Evolutionary conservation across 2,797 vertebrate species (phyloP).

Genomic region (Typhlichthys subterraneus): DNA sequence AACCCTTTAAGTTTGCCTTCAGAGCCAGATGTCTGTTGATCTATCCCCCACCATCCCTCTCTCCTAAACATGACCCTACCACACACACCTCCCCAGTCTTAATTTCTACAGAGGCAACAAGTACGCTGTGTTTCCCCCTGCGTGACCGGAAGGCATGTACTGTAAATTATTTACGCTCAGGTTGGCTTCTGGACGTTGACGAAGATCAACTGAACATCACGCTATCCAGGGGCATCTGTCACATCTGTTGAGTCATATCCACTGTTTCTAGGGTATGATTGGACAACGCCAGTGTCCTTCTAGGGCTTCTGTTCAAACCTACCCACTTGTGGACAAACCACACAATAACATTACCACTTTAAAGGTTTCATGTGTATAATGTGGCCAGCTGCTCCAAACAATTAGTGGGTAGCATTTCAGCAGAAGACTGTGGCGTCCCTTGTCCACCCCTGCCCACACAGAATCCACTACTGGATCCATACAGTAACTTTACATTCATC

Average conservation of each 20-base stretch:
- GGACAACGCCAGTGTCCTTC: too few relatives aligned
- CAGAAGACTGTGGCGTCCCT: too few relatives aligned
- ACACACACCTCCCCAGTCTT: not conserved
- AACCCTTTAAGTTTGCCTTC: constrained; percentile 40
- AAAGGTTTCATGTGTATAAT: too few relatives aligned
- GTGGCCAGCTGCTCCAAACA: too few relatives aligned
- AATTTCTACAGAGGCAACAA: not conserved
- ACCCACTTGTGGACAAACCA: too few relatives aligned
- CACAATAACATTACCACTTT: too few relatives aligned
- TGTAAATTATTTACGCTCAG: constrained; percentile 62
- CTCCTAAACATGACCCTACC: not conserved
- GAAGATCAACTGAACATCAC: constrained; percentile 48
- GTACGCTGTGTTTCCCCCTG: constrained; percentile 16
- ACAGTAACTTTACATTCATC: too few relatives aligned
- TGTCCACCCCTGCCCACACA: too few relatives aligned
- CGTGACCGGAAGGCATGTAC: constrained; percentile 51
- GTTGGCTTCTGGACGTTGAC: constrained; percentile 42
- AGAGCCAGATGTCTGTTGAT: constrained; percentile 31
- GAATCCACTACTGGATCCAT: too few relatives aligned
- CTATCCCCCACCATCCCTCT: not conserved
- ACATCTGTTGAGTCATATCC: not conserved
- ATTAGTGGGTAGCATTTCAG: too few relatives aligned
- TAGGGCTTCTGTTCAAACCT: too few relatives aligned
- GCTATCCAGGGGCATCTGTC: constrained; percentile 21
- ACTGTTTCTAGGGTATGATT: too few relatives aligned